Base-by-base conservation (phyloP, 2,113 vertebrate genomes). In the Sander lucioperca region DNA sequence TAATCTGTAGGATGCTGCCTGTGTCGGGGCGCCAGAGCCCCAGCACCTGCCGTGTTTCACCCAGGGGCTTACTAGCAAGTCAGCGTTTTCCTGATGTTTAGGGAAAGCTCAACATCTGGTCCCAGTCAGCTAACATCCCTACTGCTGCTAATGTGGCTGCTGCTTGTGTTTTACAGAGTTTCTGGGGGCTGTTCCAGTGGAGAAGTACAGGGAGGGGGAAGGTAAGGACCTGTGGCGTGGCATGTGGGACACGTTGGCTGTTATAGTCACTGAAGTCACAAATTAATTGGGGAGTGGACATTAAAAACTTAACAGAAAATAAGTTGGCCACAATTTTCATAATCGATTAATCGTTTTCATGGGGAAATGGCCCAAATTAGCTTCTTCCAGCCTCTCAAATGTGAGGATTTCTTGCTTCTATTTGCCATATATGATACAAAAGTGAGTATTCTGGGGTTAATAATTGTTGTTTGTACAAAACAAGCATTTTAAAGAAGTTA, bases 111-210 rank as follows among this genome's bases (percentile, higher is more conserved):
- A 77, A 93, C 92, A 94, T 94, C 93, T 95, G 94, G 74, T 91
- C 78, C 73, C 59, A 58, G 70, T 94, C 84, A 84, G 51, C 12
- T 54, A 61, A 72, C 45, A 21, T 85, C 77, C 45, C 79, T 85
- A 80, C 77, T 82, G 87, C 87, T 86, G 78, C 86, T 92, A 88
- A 93, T 85, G 77, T 80, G 77, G 83, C 89, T 87, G 63, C 90
- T 83, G 82, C 62, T 80, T 83, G 82, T 88, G 70, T 91, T 88
- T 93, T 88, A 91, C 93, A 96, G 96, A 95, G 80, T 92, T 93
- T 77, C 91, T 95, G 89, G 92, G 90, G 91, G 95, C 95, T 16
- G 86, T 94, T 64, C 95, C 95, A 64, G 74, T 96, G 77, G 80
- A 90, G 83, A 92, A 91, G 86, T 86, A 79, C 56, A 89, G 85